Percentiles rank a stretch among this genome's conserved stretches.
These are phyloP conservation scores for Tuta absoluta DNA, from an alignment of 2,888 invertebrate species.

Conservation along the genomic window DNA sequence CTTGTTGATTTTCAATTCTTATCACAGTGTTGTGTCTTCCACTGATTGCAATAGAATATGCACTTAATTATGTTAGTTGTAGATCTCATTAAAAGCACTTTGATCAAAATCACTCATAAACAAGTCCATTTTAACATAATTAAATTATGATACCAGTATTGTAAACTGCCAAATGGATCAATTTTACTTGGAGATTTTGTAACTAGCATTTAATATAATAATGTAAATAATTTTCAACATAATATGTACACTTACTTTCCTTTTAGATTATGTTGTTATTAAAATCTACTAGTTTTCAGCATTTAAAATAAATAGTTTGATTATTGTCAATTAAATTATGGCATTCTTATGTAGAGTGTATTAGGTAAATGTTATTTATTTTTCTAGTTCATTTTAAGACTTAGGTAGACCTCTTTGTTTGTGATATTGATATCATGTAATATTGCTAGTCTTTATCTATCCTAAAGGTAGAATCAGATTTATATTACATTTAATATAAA, in stretches of 20 bases:
- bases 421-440: constrained; percentile 40
- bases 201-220: constrained; percentile 16
- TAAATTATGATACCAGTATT: constrained; percentile 10
- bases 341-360: constrained; percentile 2
- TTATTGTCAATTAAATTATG: constrained; percentile 11
- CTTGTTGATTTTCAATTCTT: constrained; percentile 32
- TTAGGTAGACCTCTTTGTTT: constrained; percentile 29
- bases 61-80: constrained; percentile 37
- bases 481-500: constrained; percentile 22
- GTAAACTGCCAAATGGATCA: constrained; percentile 36
- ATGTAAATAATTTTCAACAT: constrained; percentile 9
- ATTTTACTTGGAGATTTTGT: neutral
- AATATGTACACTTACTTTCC: neutral
- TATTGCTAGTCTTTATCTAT: constrained; percentile 45
- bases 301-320: constrained; percentile 12
- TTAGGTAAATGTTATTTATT: constrained; percentile 36
- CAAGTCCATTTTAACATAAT: constrained; percentile 1
- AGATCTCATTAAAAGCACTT: constrained; percentile 34
- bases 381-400: constrained; percentile 41
- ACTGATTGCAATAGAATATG: constrained; percentile 42
- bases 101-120: constrained; percentile 28
- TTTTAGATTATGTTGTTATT: neutral
- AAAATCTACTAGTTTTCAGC: constrained; percentile 9
- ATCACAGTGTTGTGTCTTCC: constrained; percentile 54
- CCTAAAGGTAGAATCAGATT: constrained; percentile 20